A percentile compares a stretch with the other conserved stretches of the same genome.
phyloP scores from a whole-genome alignment of 23 tunicate genomes.

The Oikopleura vanhoeffeni region DNA sequence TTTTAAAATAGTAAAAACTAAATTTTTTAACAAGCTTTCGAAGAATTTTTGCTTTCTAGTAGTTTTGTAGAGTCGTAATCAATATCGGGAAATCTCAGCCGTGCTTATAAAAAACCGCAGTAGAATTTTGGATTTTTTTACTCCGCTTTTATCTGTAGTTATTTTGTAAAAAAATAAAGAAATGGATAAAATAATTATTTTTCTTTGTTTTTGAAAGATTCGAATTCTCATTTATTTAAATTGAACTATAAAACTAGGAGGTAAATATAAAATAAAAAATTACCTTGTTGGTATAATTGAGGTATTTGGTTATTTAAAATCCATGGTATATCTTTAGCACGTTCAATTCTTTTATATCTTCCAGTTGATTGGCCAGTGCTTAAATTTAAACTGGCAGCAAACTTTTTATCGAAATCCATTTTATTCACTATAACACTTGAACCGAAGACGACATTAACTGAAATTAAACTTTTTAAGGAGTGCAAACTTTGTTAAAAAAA shows the following conservation, averaged over 20 bases:
- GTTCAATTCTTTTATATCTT: not conserved
- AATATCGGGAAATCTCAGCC: too few species aligned
- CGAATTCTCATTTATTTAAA: too few species aligned
- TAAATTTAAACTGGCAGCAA: not conserved
- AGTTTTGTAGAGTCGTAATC: too few species aligned
- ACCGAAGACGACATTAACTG: not conserved
- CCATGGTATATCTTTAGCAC: not conserved
- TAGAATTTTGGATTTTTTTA: too few species aligned
- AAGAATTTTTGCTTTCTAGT: too few species aligned
- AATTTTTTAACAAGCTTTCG: not conserved
- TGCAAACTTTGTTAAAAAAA: not conserved
- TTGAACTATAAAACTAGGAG: too few species aligned
- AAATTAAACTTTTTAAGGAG: not conserved
- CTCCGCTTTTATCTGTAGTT: too few species aligned
- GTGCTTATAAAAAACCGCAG: too few species aligned
- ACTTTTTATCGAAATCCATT: slow-evolving; percentile 1
- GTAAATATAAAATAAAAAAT: too few species aligned
- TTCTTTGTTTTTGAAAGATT: too few species aligned
- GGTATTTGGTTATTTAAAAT: not conserved
- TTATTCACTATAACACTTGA: not conserved
- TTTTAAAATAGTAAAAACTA: not conserved
- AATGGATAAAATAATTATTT: too few species aligned
- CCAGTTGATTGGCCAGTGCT: not conserved
- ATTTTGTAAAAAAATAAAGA: too few species aligned
- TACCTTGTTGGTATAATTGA: not conserved